Percentiles rank a stretch among this genome's conserved stretches.
These are phyloP conservation scores for Tillus elongatus DNA, from an alignment of 2,888 invertebrate species.

Conservation along the genomic window DNA sequence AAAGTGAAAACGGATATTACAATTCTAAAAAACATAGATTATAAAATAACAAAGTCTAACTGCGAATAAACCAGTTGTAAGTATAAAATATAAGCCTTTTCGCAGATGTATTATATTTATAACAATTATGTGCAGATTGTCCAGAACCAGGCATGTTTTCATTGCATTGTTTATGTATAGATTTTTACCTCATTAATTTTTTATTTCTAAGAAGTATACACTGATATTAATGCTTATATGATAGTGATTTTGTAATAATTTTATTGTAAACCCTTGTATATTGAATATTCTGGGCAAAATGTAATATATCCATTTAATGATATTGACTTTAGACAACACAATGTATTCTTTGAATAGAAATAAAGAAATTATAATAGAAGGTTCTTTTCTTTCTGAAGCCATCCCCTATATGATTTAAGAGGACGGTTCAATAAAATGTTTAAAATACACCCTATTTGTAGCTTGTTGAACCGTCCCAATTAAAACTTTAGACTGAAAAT, in stretches of 20 bases:
- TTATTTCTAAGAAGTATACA: slow-evolving; percentile 40
- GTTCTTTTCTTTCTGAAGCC: too few species aligned
- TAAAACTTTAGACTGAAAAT: too few species aligned
- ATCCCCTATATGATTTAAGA: too few species aligned
- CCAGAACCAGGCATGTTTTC: slow-evolving; percentile 26
- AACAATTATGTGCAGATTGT: slow-evolving; percentile 32
- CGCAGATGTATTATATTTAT: slow-evolving; percentile 39
- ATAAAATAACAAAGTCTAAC: slow-evolving; percentile 29
- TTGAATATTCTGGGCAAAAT: slow-evolving; percentile 36
- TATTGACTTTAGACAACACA: slow-evolving; percentile 43
- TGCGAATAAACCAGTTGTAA: slow-evolving; percentile 38
- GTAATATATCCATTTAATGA: slow-evolving; percentile 39
- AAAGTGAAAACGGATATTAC: slow-evolving; percentile 30
- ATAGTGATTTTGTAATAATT: slow-evolving; percentile 6
- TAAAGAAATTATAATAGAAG: slow-evolving; percentile 34
- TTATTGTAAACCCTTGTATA: slow-evolving; percentile 12
- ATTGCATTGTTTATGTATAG: slow-evolving; percentile 10
- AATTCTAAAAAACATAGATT: slow-evolving; percentile 39
- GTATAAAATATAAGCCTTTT: slow-evolving; percentile 39
- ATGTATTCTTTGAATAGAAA: slow-evolving; percentile 45
- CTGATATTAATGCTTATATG: too few species aligned
- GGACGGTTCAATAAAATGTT: too few species aligned
- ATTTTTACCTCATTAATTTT: slow-evolving; percentile 18
- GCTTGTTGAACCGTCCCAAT: too few species aligned
- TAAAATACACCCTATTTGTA: too few species aligned